phyloP scores from a whole-genome alignment of 2,797 vertebrate genomes.

The Cirrhinus molitorella region DNA sequence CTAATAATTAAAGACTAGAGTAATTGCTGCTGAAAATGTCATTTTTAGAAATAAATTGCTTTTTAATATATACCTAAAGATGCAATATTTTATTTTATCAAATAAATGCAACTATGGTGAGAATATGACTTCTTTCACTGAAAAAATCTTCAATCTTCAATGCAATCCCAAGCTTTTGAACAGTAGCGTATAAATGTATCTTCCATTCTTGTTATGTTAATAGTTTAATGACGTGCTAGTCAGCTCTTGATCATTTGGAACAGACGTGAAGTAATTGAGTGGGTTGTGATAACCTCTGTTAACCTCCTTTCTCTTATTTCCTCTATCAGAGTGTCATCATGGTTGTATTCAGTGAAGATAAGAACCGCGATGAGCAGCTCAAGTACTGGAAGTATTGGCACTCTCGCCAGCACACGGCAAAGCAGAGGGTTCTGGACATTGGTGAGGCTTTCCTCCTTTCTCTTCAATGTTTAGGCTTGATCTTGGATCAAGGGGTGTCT shows the following conservation, averaged over 20 bases:
- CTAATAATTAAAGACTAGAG: neutral
- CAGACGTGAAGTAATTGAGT: neutral
- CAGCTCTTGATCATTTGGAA: neutral
- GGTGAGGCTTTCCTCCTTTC: conserved; percentile 77
- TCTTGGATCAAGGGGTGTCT: neutral
- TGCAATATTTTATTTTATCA: too few species aligned
- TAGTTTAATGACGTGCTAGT: neutral
- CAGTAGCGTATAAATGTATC: neutral
- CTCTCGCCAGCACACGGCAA: conserved; percentile 96
- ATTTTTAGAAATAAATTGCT: neutral
- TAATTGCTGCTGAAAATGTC: neutral
- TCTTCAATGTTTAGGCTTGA: neutral
- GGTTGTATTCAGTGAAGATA: conserved; percentile 99
- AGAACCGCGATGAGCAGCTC: conserved; percentile 96
- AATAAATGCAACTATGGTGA: neutral
- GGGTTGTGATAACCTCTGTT: conserved; percentile 19
- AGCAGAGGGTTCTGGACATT: conserved; percentile 96
- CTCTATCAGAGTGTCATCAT: conserved; percentile 74
- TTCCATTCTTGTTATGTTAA: neutral
- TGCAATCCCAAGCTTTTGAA: neutral
- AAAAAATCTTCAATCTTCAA: too few species aligned
- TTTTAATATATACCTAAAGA: too few species aligned
- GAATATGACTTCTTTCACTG: neutral
- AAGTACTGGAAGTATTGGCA: conserved; percentile 99
- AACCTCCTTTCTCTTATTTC: neutral